Evolutionary conservation across 2,888 invertebrate genomes (phyloP).

Genomic region (Seira ritae): DNA sequence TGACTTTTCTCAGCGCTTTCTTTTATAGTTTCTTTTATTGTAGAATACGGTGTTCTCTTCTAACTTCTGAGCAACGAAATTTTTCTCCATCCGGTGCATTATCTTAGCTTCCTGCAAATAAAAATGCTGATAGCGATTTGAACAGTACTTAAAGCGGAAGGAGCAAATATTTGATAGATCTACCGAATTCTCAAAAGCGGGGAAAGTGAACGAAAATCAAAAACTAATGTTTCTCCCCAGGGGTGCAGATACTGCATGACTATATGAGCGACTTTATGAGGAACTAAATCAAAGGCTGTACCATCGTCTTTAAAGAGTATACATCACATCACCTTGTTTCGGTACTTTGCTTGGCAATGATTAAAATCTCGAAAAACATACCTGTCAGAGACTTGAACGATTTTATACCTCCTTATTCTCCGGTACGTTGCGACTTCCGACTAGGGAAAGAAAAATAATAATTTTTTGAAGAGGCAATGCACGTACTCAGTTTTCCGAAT

Average conservation of each 20-base stretch:
- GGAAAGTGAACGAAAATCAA: background rate
- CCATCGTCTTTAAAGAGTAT: background rate
- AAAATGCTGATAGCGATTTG: conserved; percentile 7
- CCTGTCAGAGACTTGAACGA: conserved; percentile 25
- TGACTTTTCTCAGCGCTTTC: no score
- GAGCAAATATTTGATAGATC: conserved; percentile 58
- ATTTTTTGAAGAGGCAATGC: conserved; percentile 29
- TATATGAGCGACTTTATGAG: conserved; percentile 7
- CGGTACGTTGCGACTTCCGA: background rate
- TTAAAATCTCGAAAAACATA: conserved; percentile 33
- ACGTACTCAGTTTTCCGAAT: conserved; percentile 48
- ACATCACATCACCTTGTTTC: conserved; percentile 13
- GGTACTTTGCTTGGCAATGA: conserved; percentile 25
- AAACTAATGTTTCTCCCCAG: background rate
- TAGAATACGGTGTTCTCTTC: no score
- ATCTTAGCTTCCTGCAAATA: background rate
- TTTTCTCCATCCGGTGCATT: no score
- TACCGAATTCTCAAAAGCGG: conserved; percentile 21
- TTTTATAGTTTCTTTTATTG: no score
- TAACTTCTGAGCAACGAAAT: no score
- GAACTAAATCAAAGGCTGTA: conserved; percentile 1
- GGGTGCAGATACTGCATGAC: background rate
- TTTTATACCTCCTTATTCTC: conserved; percentile 23
- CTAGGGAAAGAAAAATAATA: background rate
- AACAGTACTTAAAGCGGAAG: conserved; percentile 23